Evolutionary conservation across 2,113 vertebrate genomes (phyloP).

Genomic region (Mionectes macconnelli): DNA sequence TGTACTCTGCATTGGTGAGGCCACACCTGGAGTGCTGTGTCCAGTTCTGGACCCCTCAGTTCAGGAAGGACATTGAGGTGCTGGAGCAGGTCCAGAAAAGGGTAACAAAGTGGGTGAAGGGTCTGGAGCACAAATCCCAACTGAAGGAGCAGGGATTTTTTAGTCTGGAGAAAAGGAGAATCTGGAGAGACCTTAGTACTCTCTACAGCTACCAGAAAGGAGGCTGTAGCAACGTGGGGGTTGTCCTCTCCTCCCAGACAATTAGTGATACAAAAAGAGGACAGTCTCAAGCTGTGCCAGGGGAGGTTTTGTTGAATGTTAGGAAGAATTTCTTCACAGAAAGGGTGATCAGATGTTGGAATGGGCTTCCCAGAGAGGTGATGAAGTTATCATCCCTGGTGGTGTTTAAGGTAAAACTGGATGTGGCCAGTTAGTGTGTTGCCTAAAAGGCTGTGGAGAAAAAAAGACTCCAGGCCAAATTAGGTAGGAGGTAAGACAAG

Average conservation of each 20-base stretch:
- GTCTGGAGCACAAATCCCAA: not conserved
- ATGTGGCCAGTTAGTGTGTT: no score
- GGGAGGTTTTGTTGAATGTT: not conserved
- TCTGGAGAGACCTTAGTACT: not conserved
- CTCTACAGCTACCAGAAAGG: not conserved
- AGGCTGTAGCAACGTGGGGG: not conserved
- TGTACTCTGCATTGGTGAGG: not conserved
- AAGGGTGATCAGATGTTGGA: not conserved
- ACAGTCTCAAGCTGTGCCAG: not conserved
- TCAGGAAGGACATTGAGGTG: not conserved
- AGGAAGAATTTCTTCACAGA: not conserved
- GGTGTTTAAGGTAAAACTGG: not conserved
- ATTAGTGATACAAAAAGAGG: not conserved
- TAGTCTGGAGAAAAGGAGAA: no score
- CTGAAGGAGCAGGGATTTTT: no score
- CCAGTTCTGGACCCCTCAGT: not conserved
- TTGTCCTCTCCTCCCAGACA: not conserved
- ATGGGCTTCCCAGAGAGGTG: not conserved
- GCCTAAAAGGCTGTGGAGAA: no score
- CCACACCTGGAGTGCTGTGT: not conserved
- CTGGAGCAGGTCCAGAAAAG: no score
- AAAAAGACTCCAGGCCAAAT: no score
- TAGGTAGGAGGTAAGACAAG: no score
- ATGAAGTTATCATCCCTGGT: not conserved
- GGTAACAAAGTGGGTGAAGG: no score